phyloP scores from a whole-genome alignment of 1,140 invertebrate genomes.

The Stenopsyche tienmushanensis region DNA sequence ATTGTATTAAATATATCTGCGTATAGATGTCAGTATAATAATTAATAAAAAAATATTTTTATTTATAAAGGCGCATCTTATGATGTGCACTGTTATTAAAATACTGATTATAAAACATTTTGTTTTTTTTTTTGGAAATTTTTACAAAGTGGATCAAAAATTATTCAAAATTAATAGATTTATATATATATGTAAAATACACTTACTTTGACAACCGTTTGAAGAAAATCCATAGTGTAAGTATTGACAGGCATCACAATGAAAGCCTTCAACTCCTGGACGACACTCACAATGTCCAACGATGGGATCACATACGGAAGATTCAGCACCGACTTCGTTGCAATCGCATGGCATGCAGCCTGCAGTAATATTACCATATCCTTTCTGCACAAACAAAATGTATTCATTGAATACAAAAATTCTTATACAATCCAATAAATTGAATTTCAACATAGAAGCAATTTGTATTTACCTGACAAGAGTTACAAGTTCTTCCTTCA shows the following conservation, averaged over 20 bases:
- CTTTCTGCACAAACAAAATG: conserved; percentile 42
- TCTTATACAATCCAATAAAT: conserved; percentile 47
- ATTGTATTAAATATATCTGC: too few relatives aligned
- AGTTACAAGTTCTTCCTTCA: conserved; percentile 82
- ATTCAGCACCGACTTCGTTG: conserved; percentile 67
- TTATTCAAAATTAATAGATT: not conserved
- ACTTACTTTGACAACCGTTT: conserved; percentile 74
- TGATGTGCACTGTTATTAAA: too few relatives aligned
- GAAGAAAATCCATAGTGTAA: conserved; percentile 76
- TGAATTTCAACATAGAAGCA: too few relatives aligned
- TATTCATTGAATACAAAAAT: conserved; percentile 38
- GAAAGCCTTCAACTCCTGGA: conserved; percentile 72
- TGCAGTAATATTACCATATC: conserved; percentile 66
- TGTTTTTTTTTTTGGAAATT: too few relatives aligned
- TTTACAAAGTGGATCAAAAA: too few relatives aligned
- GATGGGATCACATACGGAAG: conserved; percentile 65
- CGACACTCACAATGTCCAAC: conserved; percentile 77
- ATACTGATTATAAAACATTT: too few relatives aligned
- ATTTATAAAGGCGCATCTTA: too few relatives aligned
- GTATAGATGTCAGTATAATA: too few relatives aligned
- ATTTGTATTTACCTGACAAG: conserved; percentile 66
- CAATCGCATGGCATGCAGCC: conserved; percentile 79
- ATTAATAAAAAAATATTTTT: too few relatives aligned
- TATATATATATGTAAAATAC: not conserved
- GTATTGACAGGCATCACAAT: conserved; percentile 74